Evolutionary conservation across 1,140 invertebrate genomes (phyloP), one percentile per base, ranked within the genome.

Genomic region (Caenorhabditis tropicalis): DNA sequence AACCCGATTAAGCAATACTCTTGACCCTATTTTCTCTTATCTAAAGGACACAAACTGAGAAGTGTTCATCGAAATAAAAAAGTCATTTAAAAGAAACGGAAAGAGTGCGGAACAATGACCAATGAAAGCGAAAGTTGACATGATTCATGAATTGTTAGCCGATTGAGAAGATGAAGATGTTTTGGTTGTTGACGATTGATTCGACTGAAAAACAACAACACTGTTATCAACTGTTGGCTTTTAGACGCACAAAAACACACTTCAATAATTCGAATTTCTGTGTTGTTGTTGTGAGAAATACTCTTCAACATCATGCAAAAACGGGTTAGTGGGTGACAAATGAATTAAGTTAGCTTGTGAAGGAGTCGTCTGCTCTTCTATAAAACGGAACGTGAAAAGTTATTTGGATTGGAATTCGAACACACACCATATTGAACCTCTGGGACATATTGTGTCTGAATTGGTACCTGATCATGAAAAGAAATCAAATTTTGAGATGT

Each of bases 81-180:
- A 65, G 19, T 33, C 31, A 65, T 19, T 27, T 33, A 74, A 21
- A 27, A 46, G 9, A 16, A 46, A 46, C 16, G 9, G 16, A 58
- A 36, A 74, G 2, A 21, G 65, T 33, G 58, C 7, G 36, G 43
- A 74, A 43, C 21, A 74, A 10, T 74, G 36, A 74, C 36, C 65
- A 74, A 46, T 7, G 36, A 74, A 74, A 74, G 19, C 36, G 65
- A 74, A 74, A 74, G 36, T 24, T 43, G 65, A 21, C 65, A 74
- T 74, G 65, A 74, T 74, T 74, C 36, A 74, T 74, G 33, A 74
- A 21, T 74, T 74, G 36, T 74, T 74, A 39, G 65, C 65, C 36
- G 65, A 43, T 43, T 43, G 65, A 2, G 36, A 74, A 43, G 65
- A 43, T 43, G 60, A 74, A 27, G 58, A 70, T 27, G 60, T 27